Percentiles rank a stretch among this genome's conserved stretches.
phyloP scores from a whole-genome alignment of 2,113 vertebrate genomes.

The Notiomystis cincta region DNA sequence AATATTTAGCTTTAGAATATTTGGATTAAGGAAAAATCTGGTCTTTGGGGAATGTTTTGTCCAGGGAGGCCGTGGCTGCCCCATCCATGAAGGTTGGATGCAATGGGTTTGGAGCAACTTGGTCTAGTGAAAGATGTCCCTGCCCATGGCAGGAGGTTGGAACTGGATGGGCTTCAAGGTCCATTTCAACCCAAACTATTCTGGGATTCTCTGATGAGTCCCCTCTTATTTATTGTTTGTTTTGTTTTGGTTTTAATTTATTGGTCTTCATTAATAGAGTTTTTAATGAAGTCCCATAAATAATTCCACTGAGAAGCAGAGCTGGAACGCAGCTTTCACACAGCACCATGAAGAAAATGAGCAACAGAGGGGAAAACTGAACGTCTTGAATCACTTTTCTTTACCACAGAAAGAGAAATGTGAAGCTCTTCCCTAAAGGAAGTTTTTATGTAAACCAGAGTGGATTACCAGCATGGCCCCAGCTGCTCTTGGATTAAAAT shows the following conservation, averaged over 20 bases:
- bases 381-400: not conserved
- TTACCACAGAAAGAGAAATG: not conserved
- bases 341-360: not conserved
- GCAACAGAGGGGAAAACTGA: not conserved
- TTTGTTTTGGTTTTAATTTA: not conserved
- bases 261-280: not conserved
- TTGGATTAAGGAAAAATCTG: not conserved
- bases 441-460: not conserved
- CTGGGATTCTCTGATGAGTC: not conserved
- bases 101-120: not conserved
- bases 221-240: not conserved
- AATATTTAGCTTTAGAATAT: not conserved
- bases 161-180: not conserved
- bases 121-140: not conserved
- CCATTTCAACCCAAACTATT: not conserved
- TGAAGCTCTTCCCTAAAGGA: not conserved
- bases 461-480: not conserved
- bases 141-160: not conserved
- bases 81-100: not conserved
- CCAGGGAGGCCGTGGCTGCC: not conserved
- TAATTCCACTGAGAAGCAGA: not conserved
- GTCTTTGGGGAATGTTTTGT: not conserved
- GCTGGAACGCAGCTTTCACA: not conserved
- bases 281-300: not conserved
- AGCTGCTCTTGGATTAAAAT: constrained; percentile 1